These are phyloP conservation scores for Thymelicus lineola DNA, from an alignment of 2,888 invertebrate genomes.

Conservation along the genomic window DNA sequence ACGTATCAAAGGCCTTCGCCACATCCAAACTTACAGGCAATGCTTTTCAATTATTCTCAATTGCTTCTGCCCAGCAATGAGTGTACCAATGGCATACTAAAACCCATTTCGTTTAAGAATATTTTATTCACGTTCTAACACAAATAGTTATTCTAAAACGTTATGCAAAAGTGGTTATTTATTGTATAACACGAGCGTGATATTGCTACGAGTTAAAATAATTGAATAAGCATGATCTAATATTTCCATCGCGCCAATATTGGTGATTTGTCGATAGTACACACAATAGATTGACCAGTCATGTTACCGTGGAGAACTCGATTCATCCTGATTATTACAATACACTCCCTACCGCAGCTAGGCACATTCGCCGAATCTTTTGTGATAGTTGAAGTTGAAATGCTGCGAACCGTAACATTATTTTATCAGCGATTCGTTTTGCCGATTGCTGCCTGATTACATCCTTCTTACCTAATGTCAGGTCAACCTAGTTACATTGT, in stretches of 20 bases:
- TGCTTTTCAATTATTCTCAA: too few relatives aligned
- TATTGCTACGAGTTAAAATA: too few relatives aligned
- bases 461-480: slow-evolving; percentile 6
- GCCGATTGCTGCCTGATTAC: slow-evolving; percentile 1
- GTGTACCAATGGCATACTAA: too few relatives aligned
- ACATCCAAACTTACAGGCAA: too few relatives aligned
- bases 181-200: too few relatives aligned
- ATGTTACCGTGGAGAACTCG: neutral
- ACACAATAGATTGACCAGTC: slow-evolving; percentile 4
- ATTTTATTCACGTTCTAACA: too few relatives aligned
- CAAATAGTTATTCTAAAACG: too few relatives aligned
- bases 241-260: neutral
- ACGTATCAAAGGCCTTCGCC: too few relatives aligned
- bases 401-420: slow-evolving; percentile 16
- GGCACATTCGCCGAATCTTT: slow-evolving; percentile 11
- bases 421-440: slow-evolving; percentile 19
- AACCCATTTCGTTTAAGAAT: too few relatives aligned
- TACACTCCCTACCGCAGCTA: neutral
- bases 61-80: too few relatives aligned
- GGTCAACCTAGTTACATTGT: neutral
- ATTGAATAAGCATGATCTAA: slow-evolving; percentile 3
- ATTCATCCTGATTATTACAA: neutral
- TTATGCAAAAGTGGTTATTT: too few relatives aligned
- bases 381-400: slow-evolving; percentile 5
- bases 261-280: neutral